These are phyloP conservation scores for Hypsopygia costalis DNA, from an alignment of 2,888 invertebrate genomes.

Conservation along the genomic window DNA sequence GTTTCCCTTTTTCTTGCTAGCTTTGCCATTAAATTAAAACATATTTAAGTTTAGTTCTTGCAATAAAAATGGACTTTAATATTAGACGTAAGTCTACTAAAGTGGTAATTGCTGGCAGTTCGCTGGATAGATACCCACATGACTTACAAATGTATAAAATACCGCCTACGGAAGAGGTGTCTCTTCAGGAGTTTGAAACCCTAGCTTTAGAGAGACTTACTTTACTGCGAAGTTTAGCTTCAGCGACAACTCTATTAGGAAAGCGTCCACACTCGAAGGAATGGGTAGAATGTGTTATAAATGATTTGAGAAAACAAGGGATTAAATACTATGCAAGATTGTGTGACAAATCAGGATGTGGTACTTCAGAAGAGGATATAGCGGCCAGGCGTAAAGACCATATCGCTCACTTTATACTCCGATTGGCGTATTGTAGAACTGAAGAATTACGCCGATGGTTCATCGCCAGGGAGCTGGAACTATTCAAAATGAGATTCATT, in stretches of 20 bases:
- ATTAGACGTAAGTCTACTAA: slow-evolving; percentile 65
- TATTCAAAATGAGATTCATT: slow-evolving; percentile 91
- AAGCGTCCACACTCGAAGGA: slow-evolving; percentile 83
- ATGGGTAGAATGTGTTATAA: slow-evolving; percentile 82
- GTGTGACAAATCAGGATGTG: slow-evolving; percentile 76
- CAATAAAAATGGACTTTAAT: slow-evolving; percentile 61
- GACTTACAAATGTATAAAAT: slow-evolving; percentile 89
- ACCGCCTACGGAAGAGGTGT: slow-evolving; percentile 87
- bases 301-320: slow-evolving; percentile 84
- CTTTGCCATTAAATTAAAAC: too few species aligned
- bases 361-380: slow-evolving; percentile 80
- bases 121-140: slow-evolving; percentile 83
- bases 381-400: slow-evolving; percentile 89
- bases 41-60: background rate
- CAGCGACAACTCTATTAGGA: slow-evolving; percentile 83
- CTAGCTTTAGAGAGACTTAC: slow-evolving; percentile 91
- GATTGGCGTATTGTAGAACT: slow-evolving; percentile 94
- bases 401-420: slow-evolving; percentile 95
- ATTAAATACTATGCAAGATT: slow-evolving; percentile 83
- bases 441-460: slow-evolving; percentile 95
- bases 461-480: slow-evolving; percentile 91
- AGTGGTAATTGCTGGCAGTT: slow-evolving; percentile 51
- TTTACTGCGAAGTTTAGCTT: slow-evolving; percentile 88
- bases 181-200: slow-evolving; percentile 92
- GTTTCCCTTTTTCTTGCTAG: background rate